Evolutionary conservation across 2,888 invertebrate species (phyloP).

Genomic region (Scotopteryx bipunctaria): DNA sequence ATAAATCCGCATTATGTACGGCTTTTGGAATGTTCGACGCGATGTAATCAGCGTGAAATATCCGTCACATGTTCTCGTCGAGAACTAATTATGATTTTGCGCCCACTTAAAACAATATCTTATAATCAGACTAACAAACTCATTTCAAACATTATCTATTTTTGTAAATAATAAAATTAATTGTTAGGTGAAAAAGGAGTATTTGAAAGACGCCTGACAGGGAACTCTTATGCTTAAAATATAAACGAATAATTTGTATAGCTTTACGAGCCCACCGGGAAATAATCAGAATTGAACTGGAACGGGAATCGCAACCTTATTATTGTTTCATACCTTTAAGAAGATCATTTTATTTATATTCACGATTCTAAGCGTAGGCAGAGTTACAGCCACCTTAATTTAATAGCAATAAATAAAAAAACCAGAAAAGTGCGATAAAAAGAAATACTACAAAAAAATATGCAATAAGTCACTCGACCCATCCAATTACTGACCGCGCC

Average conservation of each 20-base stretch:
- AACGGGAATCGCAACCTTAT: constrained; percentile 25
- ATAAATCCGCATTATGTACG: constrained; percentile 46
- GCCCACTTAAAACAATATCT: not conserved
- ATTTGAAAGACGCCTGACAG: constrained; percentile 15
- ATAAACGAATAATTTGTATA: constrained; percentile 32
- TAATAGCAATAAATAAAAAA: not conserved
- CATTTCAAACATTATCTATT: too few species aligned
- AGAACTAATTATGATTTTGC: not conserved
- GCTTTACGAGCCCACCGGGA: constrained; percentile 43
- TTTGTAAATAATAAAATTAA: not conserved
- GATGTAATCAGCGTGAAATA: constrained; percentile 10
- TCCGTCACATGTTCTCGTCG: not conserved
- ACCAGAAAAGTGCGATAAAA: too few species aligned
- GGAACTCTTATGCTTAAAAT: constrained; percentile 26
- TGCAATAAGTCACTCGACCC: too few species aligned
- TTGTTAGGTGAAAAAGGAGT: not conserved
- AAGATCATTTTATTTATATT: constrained; percentile 9
- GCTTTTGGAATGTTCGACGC: constrained; percentile 24
- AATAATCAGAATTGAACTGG: constrained; percentile 40
- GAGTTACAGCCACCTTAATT: not conserved
- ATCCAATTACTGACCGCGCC: too few species aligned
- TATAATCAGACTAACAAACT: too few species aligned
- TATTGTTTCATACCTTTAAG: constrained; percentile 18
- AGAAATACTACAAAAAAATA: too few species aligned
- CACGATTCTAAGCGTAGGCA: not conserved